A percentile compares a stretch with the other conserved stretches of the same genome.
Evolutionary conservation across 2,113 vertebrate genomes (phyloP).

Genomic region (Amazona guildingii): DNA sequence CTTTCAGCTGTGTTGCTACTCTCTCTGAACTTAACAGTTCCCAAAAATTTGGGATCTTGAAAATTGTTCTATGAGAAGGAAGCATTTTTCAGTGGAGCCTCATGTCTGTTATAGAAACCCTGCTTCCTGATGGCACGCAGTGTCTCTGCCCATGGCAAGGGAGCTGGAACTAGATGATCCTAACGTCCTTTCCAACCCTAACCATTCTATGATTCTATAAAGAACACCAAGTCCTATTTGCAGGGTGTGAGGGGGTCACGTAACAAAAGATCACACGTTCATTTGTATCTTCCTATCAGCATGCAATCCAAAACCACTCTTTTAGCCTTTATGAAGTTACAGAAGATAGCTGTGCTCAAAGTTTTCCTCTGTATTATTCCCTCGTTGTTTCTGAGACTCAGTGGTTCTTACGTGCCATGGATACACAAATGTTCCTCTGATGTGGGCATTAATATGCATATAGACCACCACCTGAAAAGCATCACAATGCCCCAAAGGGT

Average conservation of each 20-base stretch:
- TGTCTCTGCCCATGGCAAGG: not conserved
- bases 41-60: constrained; percentile 40
- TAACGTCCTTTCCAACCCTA: not conserved
- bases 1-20: constrained; percentile 52
- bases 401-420: not conserved
- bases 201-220: not conserved
- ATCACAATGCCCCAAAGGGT: not conserved
- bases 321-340: not conserved
- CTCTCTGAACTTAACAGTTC: constrained; percentile 45
- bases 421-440: not conserved
- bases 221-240: constrained; percentile 13
- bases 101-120: not conserved
- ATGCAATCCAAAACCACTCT: not conserved
- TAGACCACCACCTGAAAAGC: not conserved
- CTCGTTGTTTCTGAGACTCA: not conserved
- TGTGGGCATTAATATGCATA: not conserved
- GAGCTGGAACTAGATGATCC: not conserved
- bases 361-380: not conserved
- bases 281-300: not conserved
- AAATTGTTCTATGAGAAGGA: constrained; percentile 5
- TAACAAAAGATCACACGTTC: not conserved
- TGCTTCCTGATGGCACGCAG: not conserved
- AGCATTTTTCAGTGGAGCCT: not conserved
- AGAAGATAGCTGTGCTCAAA: not conserved
- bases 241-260: not conserved